Conservation (phyloP, 2,888 invertebrate species). For the Silvanus unidentatus region DNA sequence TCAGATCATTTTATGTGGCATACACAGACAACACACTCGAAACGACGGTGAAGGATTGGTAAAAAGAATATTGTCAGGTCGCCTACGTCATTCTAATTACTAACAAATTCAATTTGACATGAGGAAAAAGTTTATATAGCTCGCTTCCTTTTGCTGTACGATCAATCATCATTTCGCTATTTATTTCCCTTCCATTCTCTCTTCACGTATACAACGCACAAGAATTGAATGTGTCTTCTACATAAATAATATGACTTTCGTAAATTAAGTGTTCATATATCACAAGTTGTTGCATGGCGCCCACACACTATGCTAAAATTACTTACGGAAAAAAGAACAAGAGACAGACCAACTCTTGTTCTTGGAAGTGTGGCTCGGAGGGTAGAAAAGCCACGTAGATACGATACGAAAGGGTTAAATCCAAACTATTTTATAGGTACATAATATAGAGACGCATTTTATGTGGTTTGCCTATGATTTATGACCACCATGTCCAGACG, state of each 20-base stretch:
- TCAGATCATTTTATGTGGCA: conserved; percentile 6
- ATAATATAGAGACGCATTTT: not conserved
- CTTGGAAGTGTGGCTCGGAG: no score
- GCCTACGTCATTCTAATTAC: conserved; percentile 11
- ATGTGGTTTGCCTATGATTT: not conserved
- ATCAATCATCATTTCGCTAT: conserved; percentile 20
- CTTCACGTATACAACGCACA: not conserved
- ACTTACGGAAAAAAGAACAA: conserved; percentile 11
- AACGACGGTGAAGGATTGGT: no score
- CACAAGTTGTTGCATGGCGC: conserved; percentile 21
- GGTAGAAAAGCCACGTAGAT: no score
- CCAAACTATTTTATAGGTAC: not conserved
- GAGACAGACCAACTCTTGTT: not conserved
- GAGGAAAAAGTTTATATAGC: not conserved
- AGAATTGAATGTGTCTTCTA: conserved; percentile 19
- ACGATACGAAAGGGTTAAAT: conserved; percentile 7
- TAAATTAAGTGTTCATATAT: conserved; percentile 25
- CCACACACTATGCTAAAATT: conserved; percentile 27
- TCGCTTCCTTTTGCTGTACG: conserved; percentile 10
- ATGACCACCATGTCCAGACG: not conserved
- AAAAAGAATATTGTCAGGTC: conserved; percentile 4
- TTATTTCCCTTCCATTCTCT: conserved; percentile 10
- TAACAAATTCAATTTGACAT: conserved; percentile 17
- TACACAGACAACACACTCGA: no score
- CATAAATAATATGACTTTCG: conserved; percentile 20